Evolutionary conservation across 2,113 vertebrate species (phyloP), one percentile per base, ranked within the genome.

Genomic region (Hydrolagus affinis): DNA sequence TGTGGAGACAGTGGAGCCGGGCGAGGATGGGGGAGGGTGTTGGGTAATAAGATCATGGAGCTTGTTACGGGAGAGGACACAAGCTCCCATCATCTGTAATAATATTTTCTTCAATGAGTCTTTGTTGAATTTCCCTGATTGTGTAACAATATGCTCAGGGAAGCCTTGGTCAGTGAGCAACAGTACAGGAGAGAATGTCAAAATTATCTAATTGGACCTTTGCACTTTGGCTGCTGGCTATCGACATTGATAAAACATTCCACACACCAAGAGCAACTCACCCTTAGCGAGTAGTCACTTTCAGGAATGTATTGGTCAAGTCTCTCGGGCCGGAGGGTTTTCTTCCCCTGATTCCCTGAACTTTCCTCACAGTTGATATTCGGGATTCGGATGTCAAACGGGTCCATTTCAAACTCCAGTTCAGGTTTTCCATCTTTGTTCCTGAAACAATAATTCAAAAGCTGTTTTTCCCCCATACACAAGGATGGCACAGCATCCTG

Each of bases 261-360:
- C 25, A 85, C 56, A 64, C 17, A 70, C 57, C 59, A 73, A 17
- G 70, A 59, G 19, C 8, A 85, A 90, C 94, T 93, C 86, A 96
- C 94, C 90, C 91, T 91, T 88, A 96, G 92, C 70, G 95, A 95
- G 89, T 93, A 94, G 87, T 94, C 91, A 83, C 93, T 93, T 86
- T 95, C 93, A 69, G 91, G 92, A 68, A 91, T 86, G 85, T 90
- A 89, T 86, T 90, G 90, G 71, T 93, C 89, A 0, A 87, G 85
- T 87, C 89, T 88, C 56, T 90, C 86, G 11, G 88, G 88, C 30
- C 88, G 90, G 23, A 85, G 85, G 66, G 32, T 89, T 77, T 83
- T 91, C 88, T 88, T 87, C 32, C 86, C 88, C 85, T 87, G 92
- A 87, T 85, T 87, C 69, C 89, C 91, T 78, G 89, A 85, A 68